Percentiles rank a stretch among this genome's conserved stretches.
Evolutionary conservation across 2,113 vertebrate species (phyloP).

Genomic region (Atlantisia rogersi): DNA sequence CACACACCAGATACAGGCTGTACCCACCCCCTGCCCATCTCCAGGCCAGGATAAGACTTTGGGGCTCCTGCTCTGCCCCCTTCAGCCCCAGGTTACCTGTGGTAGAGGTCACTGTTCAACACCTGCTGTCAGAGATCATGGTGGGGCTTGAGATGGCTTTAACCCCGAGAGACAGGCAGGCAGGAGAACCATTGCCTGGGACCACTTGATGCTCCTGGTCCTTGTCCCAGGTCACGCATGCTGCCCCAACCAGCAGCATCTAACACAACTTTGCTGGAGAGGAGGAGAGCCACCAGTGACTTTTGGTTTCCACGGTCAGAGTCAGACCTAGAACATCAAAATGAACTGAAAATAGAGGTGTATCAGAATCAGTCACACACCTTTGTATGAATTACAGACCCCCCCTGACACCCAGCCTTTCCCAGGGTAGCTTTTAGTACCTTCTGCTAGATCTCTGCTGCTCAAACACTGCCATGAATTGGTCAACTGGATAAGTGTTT

Average conservation of each 20-base stretch:
- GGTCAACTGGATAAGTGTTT: background rate
- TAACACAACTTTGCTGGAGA: background rate
- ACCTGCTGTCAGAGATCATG: background rate
- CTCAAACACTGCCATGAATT: background rate
- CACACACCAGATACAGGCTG: background rate
- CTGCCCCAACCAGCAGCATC: background rate
- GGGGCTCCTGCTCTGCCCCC: background rate
- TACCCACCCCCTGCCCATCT: no score
- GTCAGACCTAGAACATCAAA: background rate
- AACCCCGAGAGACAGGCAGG: no score
- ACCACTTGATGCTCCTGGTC: background rate
- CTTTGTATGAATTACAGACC: background rate
- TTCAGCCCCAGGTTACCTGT: background rate
- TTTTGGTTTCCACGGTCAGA: background rate
- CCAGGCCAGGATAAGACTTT: background rate
- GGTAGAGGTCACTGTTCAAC: background rate
- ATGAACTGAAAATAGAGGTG: background rate
- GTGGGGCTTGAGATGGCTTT: background rate
- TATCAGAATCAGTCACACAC: background rate
- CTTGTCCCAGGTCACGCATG: accelerated
- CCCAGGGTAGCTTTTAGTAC: background rate
- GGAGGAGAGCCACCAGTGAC: accelerated
- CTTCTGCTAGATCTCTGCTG: background rate
- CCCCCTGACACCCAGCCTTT: background rate
- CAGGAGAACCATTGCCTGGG: background rate